Percentiles rank a stretch among this genome's conserved stretches.
These are phyloP conservation scores for Syngnathus floridae DNA, from an alignment of 2,113 vertebrate species.

Conservation along the genomic window DNA sequence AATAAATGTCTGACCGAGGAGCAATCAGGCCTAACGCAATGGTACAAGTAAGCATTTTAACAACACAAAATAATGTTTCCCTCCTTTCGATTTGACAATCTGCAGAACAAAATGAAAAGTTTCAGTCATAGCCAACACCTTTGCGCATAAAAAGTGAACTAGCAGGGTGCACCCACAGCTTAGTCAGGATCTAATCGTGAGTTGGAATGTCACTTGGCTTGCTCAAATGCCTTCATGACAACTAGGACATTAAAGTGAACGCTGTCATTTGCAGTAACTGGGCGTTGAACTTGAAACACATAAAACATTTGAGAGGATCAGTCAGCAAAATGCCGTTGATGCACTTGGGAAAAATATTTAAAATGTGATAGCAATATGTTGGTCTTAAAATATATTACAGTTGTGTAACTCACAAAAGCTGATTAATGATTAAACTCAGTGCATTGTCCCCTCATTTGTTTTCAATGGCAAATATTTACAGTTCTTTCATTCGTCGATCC, in stretches of 20 bases:
- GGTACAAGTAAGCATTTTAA: neutral
- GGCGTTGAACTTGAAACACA: slow-evolving; percentile 13
- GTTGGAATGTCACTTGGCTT: slow-evolving; percentile 66
- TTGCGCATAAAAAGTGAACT: slow-evolving; percentile 21
- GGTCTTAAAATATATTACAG: slow-evolving; percentile 17
- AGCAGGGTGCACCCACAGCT: slow-evolving; percentile 45
- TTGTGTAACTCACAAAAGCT: slow-evolving; percentile 41
- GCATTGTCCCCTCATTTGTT: slow-evolving; percentile 19
- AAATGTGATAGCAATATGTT: neutral
- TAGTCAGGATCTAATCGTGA: slow-evolving; percentile 45
- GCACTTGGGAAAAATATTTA: neutral
- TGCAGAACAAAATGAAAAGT: neutral
- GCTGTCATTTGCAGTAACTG: neutral
- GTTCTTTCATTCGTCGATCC: neutral
- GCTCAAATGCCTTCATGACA: slow-evolving; percentile 28
- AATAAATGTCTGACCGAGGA: neutral
- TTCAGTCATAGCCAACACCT: slow-evolving; percentile 44
- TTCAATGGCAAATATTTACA: slow-evolving; percentile 39
- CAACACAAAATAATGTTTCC: neutral
- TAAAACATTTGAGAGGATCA: neutral
- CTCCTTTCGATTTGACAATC: neutral
- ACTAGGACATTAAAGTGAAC: slow-evolving; percentile 14
- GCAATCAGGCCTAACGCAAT: too few relatives aligned
- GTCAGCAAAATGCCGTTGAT: neutral
- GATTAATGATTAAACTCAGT: slow-evolving; percentile 59